phyloP scores from a whole-genome alignment of 2,113 vertebrate species.

The Mormyrus iriodes region DNA sequence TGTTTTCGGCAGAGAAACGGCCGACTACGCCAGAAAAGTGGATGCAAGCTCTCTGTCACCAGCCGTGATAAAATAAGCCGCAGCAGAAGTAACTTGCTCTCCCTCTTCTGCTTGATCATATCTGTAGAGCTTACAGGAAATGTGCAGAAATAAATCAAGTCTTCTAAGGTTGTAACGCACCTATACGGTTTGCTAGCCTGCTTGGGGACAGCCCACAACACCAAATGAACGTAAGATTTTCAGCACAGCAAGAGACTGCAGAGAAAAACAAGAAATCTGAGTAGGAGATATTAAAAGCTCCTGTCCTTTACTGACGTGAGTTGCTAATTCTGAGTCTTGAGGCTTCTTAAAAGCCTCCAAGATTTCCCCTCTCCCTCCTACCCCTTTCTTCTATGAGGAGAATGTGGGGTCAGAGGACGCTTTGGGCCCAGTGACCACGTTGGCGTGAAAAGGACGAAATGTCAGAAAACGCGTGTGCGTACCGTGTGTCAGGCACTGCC shows the following conservation, averaged over 20 bases:
- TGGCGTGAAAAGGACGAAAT: background rate
- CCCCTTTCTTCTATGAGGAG: background rate
- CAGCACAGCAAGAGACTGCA: background rate
- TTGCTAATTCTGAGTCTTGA: background rate
- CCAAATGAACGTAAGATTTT: background rate
- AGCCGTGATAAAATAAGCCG: background rate
- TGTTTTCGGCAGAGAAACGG: background rate
- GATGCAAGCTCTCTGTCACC: background rate
- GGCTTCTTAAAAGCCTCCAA: background rate
- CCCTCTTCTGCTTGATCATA: background rate
- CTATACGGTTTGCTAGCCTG: no score
- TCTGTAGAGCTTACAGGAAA: constrained; percentile 10
- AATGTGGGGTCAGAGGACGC: background rate
- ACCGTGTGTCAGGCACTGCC: background rate
- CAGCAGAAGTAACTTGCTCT: background rate
- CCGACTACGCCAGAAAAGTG: background rate
- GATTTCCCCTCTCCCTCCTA: background rate
- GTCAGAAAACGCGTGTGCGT: background rate
- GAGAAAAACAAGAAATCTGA: background rate
- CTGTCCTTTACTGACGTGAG: background rate
- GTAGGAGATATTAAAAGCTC: background rate
- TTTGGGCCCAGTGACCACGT: background rate
- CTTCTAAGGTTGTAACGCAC: background rate
- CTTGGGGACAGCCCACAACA: background rate
- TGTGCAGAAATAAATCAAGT: background rate